Conservation (phyloP, 2,113 vertebrate species). For the Ictalurus punctatus region DNA sequence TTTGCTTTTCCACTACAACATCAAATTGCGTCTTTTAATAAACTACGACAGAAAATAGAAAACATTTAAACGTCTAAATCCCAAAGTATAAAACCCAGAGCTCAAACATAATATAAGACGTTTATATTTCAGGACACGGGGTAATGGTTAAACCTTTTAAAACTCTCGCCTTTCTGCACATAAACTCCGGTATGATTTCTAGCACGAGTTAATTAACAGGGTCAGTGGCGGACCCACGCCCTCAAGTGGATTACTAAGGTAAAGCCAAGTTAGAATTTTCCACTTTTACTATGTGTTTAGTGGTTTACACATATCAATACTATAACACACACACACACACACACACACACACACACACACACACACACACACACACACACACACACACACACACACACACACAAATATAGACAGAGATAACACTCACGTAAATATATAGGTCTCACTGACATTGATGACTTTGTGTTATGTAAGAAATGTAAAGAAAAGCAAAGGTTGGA, state of each 20-base stretch:
- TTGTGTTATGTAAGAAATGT: background rate
- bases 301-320: background rate
- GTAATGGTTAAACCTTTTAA: background rate
- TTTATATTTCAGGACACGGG: background rate
- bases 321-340: background rate
- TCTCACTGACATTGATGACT: background rate
- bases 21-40: background rate
- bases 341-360: background rate
- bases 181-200: background rate
- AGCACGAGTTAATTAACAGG: background rate
- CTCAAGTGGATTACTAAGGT: constrained; percentile 21
- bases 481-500: background rate
- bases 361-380: background rate
- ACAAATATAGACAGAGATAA: background rate
- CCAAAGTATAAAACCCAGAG: background rate
- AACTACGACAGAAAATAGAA: background rate
- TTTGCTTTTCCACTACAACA: background rate
- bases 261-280: background rate
- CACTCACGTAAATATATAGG: background rate
- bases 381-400: background rate
- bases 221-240: constrained; percentile 15
- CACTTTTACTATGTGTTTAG: background rate
- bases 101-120: background rate
- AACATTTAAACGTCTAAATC: background rate
- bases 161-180: background rate